Percentiles rank a stretch among this genome's conserved stretches.
Evolutionary conservation across 2,888 invertebrate species (phyloP).

Genomic region (Sphinx pinastri): DNA sequence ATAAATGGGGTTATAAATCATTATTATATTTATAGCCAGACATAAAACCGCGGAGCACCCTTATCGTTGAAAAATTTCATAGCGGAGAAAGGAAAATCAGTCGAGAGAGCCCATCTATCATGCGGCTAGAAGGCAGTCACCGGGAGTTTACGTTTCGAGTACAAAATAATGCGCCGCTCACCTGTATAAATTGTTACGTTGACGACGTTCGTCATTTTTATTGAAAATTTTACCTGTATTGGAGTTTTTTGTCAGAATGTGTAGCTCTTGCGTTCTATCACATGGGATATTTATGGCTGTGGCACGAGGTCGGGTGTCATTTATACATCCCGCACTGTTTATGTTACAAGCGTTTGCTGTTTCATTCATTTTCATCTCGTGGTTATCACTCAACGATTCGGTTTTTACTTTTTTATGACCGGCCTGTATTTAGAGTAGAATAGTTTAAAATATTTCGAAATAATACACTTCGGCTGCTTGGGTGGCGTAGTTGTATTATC

Average conservation of each 20-base stretch:
- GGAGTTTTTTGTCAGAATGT: conserved; percentile 28
- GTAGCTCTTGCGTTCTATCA: conserved; percentile 24
- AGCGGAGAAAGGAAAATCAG: conserved; percentile 67
- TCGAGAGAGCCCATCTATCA: conserved; percentile 70
- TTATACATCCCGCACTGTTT: conserved; percentile 1
- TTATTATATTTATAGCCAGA: conserved; percentile 59
- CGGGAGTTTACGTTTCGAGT: conserved; percentile 66
- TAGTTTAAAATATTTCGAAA: too few relatives aligned
- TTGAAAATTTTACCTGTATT: conserved; percentile 27
- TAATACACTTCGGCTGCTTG: too few relatives aligned
- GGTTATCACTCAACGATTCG: not conserved
- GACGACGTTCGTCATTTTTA: conserved; percentile 30
- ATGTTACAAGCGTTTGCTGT: conserved; percentile 4
- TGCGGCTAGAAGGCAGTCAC: conserved; percentile 56
- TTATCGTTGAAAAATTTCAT: conserved; percentile 77
- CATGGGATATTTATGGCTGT: conserved; percentile 23
- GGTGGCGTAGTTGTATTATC: too few relatives aligned
- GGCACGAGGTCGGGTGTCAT: conserved; percentile 21
- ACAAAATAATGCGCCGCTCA: conserved; percentile 63
- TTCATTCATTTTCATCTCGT: not conserved
- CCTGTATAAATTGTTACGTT: conserved; percentile 49
- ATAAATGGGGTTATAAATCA: conserved; percentile 65
- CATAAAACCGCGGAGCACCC: conserved; percentile 60
- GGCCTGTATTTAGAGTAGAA: too few relatives aligned
- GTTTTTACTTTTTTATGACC: not conserved